phyloP scores from a whole-genome alignment of 2,797 vertebrate species.

The Brachyalestes nurse region DNA sequence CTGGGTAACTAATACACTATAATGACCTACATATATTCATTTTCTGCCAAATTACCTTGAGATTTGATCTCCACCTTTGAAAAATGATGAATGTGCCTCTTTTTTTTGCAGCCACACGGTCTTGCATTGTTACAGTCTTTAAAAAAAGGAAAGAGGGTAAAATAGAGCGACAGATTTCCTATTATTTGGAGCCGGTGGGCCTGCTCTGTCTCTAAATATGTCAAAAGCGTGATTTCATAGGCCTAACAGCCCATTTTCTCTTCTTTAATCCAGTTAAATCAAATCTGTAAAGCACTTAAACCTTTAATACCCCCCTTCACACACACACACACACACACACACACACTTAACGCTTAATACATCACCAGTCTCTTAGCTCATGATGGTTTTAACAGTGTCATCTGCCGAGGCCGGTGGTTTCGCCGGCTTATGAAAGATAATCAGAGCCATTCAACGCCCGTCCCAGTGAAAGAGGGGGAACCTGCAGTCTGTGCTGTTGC shows the following conservation, averaged over 20 bases:
- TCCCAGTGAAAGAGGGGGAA: conserved; percentile 75
- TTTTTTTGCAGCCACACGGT: too few species aligned
- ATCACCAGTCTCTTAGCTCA: conserved; percentile 77
- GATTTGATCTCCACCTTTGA: too few species aligned
- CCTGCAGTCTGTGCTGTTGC: conserved; percentile 77
- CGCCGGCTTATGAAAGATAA: conserved; percentile 83
- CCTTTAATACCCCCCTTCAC: conserved; percentile 38
- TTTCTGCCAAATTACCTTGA: too few species aligned
- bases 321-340: conserved; percentile 56
- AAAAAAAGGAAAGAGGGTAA: not conserved
- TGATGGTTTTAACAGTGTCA: conserved; percentile 79
- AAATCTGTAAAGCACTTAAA: conserved; percentile 45
- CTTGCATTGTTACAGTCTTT: too few species aligned
- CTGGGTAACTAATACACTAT: too few species aligned
- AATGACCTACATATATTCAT: too few species aligned
- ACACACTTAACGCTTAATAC: conserved; percentile 71
- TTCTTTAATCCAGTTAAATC: conserved; percentile 47
- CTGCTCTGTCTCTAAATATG: not conserved
- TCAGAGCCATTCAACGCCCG: conserved; percentile 76
- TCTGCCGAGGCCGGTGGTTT: conserved; percentile 79
- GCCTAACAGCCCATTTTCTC: conserved; percentile 28
- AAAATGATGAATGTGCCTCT: too few species aligned
- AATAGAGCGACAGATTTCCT: conserved; percentile 7
- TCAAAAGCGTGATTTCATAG: conserved; percentile 45
- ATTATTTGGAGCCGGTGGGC: not conserved